phyloP scores from a whole-genome alignment of 64 coral and sea anemone genomes.

The Pachyseris speciosa region DNA sequence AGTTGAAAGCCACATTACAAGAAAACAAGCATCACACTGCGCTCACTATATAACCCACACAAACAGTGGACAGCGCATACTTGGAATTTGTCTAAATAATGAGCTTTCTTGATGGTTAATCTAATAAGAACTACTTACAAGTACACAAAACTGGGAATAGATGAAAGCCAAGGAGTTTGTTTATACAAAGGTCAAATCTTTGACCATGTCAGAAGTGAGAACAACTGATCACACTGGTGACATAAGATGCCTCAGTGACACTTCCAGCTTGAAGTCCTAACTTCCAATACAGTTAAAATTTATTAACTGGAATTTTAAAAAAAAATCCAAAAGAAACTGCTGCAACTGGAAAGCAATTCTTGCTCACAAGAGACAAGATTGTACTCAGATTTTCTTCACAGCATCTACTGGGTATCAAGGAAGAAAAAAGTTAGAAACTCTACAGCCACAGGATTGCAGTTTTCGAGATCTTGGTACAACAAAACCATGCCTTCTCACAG shows the following conservation, averaged over 20 bases:
- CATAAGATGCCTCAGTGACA: neutral
- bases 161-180: neutral
- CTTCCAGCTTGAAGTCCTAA: too few species aligned
- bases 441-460: neutral
- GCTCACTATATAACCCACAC: neutral
- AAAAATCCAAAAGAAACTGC: neutral
- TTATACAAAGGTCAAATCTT: neutral
- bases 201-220: neutral
- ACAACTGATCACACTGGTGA: neutral
- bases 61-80: neutral
- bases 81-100: neutral
- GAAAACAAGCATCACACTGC: neutral
- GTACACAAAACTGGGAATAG: neutral
- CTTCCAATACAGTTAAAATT: neutral
- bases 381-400: too few species aligned
- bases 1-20: neutral
- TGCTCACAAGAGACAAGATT: neutral
- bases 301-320: neutral
- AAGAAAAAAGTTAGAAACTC: neutral
- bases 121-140: neutral
- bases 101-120: neutral
- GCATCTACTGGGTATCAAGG: neutral
- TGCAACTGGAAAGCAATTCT: neutral
- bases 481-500: conserved; percentile 12
- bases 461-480: neutral